Evolutionary conservation across 2,888 invertebrate genomes (phyloP).

Genomic region (Elegia similella): DNA sequence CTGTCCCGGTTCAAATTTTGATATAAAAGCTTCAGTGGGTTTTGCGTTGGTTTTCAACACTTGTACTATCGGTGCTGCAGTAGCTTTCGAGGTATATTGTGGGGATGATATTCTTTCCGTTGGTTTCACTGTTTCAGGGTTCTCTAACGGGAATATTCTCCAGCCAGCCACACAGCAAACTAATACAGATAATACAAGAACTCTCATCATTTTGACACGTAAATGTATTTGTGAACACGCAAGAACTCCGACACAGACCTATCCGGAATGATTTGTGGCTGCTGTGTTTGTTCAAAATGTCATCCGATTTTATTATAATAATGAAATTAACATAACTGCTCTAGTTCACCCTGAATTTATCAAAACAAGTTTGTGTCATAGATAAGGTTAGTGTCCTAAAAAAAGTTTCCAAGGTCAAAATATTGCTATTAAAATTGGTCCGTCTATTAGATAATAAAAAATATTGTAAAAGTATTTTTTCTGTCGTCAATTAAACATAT

Average conservation of each 20-base stretch:
- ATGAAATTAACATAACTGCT: conserved; percentile 47
- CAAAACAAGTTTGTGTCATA: conserved; percentile 9
- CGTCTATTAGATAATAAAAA: too few species aligned
- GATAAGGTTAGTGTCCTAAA: too few species aligned
- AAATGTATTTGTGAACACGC: conserved; percentile 26
- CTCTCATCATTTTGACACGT: conserved; percentile 25
- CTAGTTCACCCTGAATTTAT: conserved; percentile 52
- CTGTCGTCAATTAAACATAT: too few species aligned
- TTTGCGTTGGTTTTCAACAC: neutral
- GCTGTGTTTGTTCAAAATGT: conserved; percentile 32
- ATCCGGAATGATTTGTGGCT: conserved; percentile 35
- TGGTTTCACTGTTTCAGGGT: neutral
- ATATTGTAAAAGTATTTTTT: too few species aligned
- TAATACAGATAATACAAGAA: conserved; percentile 25
- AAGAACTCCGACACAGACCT: conserved; percentile 30
- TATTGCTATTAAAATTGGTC: too few species aligned
- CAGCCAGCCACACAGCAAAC: conserved; percentile 32
- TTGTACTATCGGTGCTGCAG: conserved; percentile 15
- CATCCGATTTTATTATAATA: conserved; percentile 34
- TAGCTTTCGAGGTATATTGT: conserved; percentile 10
- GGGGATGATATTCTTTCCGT: neutral
- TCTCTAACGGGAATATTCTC: conserved; percentile 42
- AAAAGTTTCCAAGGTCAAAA: too few species aligned
- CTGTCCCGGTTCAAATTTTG: neutral
- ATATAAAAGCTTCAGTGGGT: neutral